A percentile compares a stretch with the other conserved stretches of the same genome.
Conservation (phyloP, 2,113 vertebrate species). For the Machaerirhynchus nigripectus region DNA sequence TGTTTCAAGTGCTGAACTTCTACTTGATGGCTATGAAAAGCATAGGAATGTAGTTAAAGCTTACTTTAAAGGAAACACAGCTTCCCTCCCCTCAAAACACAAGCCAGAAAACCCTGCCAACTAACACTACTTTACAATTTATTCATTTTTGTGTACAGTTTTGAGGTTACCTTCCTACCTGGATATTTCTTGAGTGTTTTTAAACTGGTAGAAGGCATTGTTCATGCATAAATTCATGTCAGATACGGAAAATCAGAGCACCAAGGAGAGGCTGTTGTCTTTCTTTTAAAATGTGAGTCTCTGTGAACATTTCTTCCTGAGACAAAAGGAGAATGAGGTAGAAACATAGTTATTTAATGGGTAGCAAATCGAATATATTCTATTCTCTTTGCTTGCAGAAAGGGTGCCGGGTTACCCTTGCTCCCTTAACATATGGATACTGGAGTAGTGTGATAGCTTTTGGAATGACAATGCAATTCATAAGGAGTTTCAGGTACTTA, state of each 20-base stretch:
- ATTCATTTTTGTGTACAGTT: not conserved
- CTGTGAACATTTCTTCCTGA: not conserved
- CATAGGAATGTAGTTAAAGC: not conserved
- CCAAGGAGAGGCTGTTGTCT: not conserved
- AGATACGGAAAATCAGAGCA: not conserved
- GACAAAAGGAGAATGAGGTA: not conserved
- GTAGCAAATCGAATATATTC: not conserved
- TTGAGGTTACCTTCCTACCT: not conserved
- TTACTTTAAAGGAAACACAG: not conserved
- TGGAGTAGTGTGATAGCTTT: not conserved
- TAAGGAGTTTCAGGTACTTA: not conserved
- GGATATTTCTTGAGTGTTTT: not conserved
- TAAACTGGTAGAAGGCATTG: not conserved
- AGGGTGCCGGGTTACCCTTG: not conserved
- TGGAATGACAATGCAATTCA: not conserved
- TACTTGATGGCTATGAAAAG: conserved; percentile 59
- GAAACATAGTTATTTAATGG: not conserved
- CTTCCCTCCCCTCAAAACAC: not conserved
- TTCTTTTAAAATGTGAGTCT: not conserved
- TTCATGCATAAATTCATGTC: not conserved
- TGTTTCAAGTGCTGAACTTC: conserved; percentile 58
- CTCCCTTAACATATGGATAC: not conserved
- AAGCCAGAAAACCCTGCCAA: not conserved
- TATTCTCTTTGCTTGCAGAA: not conserved
- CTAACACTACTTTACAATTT: not conserved